These are phyloP conservation scores for Ammodytes dubius DNA, from an alignment of 2,113 vertebrate species.

Conservation along the genomic window DNA sequence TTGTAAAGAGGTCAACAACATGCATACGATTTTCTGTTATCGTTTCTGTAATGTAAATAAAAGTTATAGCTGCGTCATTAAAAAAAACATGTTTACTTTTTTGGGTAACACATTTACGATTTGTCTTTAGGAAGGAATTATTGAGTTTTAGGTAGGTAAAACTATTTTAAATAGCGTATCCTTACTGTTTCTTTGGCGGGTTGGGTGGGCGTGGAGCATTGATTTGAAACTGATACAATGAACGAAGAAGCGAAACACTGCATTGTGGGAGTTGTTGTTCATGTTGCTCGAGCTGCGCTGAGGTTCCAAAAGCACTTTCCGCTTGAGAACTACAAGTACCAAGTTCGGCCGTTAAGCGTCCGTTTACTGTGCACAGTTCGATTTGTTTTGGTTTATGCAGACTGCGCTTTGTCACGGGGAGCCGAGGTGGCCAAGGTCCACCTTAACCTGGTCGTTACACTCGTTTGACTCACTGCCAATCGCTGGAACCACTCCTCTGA, in stretches of 20 bases:
- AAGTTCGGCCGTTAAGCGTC: not conserved
- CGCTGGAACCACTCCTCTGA: conserved; percentile 30
- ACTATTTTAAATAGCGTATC: too few relatives aligned
- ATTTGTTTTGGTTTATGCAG: conserved; percentile 82
- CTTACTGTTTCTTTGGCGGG: not conserved
- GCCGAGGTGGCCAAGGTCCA: conserved; percentile 64
- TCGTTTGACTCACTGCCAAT: conserved; percentile 30
- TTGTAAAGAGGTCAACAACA: conserved; percentile 48
- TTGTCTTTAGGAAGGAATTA: not conserved
- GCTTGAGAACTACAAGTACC: conserved; percentile 76
- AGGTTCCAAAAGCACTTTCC: accelerated
- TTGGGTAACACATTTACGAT: not conserved
- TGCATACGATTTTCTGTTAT: conserved; percentile 63
- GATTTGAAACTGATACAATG: conserved; percentile 13
- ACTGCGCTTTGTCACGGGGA: conserved; percentile 66
- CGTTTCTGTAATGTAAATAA: conserved; percentile 85
- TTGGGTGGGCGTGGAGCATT: not conserved
- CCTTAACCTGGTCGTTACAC: conserved; percentile 12
- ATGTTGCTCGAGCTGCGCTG: accelerated
- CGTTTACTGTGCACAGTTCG: conserved; percentile 55
- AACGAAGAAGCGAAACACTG: conserved; percentile 32
- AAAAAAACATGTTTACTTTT: conserved; percentile 16
- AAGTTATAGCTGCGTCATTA: conserved; percentile 66
- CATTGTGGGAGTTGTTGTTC: conserved; percentile 75
- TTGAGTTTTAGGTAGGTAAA: not conserved